Evolutionary conservation across 2,888 invertebrate species (phyloP).

Genomic region (Frankliniella intonsa): DNA sequence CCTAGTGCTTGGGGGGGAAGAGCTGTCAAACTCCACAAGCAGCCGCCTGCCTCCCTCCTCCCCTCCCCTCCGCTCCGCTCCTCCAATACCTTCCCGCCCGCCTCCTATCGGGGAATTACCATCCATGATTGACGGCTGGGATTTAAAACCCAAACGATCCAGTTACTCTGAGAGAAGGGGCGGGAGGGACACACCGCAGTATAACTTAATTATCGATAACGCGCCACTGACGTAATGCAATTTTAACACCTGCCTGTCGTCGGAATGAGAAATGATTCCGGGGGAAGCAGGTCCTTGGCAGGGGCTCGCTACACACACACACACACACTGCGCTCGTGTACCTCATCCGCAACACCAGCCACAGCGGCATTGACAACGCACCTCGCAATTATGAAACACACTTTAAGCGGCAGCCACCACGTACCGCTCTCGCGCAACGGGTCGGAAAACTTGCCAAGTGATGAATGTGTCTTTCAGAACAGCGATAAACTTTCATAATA

Average conservation of each 20-base stretch:
- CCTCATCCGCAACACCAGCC: too few species aligned
- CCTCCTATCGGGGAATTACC: neutral
- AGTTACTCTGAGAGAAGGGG: neutral
- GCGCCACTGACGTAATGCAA: neutral
- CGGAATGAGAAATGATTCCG: too few species aligned
- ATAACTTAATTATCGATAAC: neutral
- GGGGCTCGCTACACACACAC: too few species aligned
- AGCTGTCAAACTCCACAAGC: constrained; percentile 5
- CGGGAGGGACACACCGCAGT: neutral
- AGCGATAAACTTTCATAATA: constrained; percentile 21
- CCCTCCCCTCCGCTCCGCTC: neutral
- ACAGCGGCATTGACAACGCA: neutral
- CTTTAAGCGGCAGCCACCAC: neutral
- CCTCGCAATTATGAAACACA: neutral
- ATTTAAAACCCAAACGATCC: constrained; percentile 18
- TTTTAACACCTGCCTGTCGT: neutral
- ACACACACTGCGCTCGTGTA: too few species aligned
- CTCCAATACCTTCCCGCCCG: neutral
- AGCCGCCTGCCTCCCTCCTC: neutral
- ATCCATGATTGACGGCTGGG: constrained; percentile 9
- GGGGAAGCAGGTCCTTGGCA: too few species aligned
- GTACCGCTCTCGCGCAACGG: neutral
- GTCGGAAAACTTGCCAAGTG: neutral
- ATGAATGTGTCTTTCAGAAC: constrained; percentile 25
- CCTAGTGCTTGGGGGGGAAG: neutral